These are phyloP conservation scores for Nilaparvata lugens DNA, from an alignment of 1,140 invertebrate genomes.

Conservation along the genomic window DNA sequence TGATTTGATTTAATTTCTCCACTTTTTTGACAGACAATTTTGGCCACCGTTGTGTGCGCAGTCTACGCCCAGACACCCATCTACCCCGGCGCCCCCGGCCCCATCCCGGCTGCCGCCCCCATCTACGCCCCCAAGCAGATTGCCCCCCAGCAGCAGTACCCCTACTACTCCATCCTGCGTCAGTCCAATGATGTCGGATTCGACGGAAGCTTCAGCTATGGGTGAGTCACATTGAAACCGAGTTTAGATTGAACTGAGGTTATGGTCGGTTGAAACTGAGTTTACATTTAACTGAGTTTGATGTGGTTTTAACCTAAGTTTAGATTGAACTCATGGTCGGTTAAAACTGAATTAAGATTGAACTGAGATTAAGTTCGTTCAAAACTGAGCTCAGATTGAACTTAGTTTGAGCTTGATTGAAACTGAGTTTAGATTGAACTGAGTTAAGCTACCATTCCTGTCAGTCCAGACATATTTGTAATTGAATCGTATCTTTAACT, in stretches of 20 bases:
- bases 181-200: background rate
- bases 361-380: background rate
- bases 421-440: no score
- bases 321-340: no score
- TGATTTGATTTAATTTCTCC: no score
- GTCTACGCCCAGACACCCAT: no score
- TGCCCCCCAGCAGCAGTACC: background rate
- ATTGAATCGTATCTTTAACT: no score
- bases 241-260: background rate
- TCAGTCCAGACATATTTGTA: no score
- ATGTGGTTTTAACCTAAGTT: no score
- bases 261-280: background rate
- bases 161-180: background rate
- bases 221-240: background rate
- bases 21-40: no score
- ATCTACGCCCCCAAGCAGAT: background rate
- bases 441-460: no score
- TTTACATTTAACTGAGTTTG: background rate
- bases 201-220: background rate
- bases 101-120: background rate
- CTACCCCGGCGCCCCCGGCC: background rate
- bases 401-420: no score
- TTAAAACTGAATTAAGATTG: background rate
- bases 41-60: no score
- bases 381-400: background rate